Percentiles rank a stretch among this genome's conserved stretches.
Conservation (phyloP, 2,797 vertebrate species). For the Molossus molossus region DNA sequence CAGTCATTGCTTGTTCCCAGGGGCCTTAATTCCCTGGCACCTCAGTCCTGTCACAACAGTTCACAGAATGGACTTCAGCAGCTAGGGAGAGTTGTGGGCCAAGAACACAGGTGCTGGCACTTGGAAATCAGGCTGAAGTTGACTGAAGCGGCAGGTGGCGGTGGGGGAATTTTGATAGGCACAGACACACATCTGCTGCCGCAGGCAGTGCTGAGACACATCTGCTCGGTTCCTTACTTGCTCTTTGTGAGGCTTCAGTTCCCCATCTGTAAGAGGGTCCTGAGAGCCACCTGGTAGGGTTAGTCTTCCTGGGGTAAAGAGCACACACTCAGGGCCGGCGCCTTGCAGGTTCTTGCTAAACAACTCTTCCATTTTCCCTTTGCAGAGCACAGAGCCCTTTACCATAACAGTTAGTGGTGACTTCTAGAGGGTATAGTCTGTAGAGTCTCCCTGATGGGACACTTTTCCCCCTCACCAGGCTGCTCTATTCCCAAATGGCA, state of each 20-base stretch:
- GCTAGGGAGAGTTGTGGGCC: background rate
- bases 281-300: background rate
- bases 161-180: too few relatives aligned
- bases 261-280: background rate
- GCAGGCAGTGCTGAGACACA: background rate
- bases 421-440: too few relatives aligned
- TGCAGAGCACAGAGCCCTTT: background rate
- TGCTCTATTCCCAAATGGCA: background rate
- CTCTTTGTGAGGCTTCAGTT: background rate
- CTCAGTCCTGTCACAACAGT: background rate
- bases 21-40: background rate
- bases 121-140: background rate
- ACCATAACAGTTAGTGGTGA: background rate
- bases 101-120: slow-evolving; percentile 17
- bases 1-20: background rate
- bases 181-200: background rate
- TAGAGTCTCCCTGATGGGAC: background rate
- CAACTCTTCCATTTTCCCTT: rapidly evolving
- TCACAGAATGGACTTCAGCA: background rate
- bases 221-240: background rate
- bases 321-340: background rate
- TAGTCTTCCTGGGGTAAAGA: background rate
- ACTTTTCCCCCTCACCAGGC: too few relatives aligned
- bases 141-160: background rate
- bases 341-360: background rate